Evolutionary conservation across 2,113 vertebrate species (phyloP), one percentile per base, ranked within the genome.

Genomic region (Limanda limanda): DNA sequence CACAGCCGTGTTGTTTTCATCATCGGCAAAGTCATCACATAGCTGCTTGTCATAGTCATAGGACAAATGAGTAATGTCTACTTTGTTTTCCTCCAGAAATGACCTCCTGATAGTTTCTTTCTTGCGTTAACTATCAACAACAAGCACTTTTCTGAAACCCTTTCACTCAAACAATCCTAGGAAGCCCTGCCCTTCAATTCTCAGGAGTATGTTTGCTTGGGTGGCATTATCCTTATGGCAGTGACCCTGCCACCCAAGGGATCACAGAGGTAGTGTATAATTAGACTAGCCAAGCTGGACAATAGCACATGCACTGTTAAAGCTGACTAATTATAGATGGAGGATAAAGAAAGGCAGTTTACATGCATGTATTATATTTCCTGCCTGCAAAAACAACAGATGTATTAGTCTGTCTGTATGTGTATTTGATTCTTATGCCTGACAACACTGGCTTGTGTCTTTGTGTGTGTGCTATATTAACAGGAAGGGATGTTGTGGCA

Each of bases 151-250:
- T 62, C 40, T 59, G 25, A 69, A 71, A 82, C 35, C 47, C 11
- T 74, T 54, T 74, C 18, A 24, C 48, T 68, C 55, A 54, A 79
- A 93, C 91, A 93, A 91, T 93, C 86, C 57, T 35, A 90, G 91
- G 91, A 93, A 92, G 62, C 87, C 88, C 84, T 85, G 81, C 91
- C 91, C 88, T 68, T 47, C 75, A 62, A 54, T 80, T 85, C 72
- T 83, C 35, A 45, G 52, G 20, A 37, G 10, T 25, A n/a, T 79
- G 76, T 88, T 84, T 82, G 76, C 87, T 84, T 79, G 64, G 80
- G 37, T 85, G 75, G 66, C 71, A 86, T 83, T 83, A 63, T 76
- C 20, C 3, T 52, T 17, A 8, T 45, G 15, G 17, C 55, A 18
- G 21, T 76, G 75, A 71, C 71, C 64, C 77, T 54, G 48, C 31